Evolutionary conservation across 2,888 invertebrate genomes (phyloP), one percentile per base, ranked within the genome.

Genomic region (Allophyes oxyacanthae): DNA sequence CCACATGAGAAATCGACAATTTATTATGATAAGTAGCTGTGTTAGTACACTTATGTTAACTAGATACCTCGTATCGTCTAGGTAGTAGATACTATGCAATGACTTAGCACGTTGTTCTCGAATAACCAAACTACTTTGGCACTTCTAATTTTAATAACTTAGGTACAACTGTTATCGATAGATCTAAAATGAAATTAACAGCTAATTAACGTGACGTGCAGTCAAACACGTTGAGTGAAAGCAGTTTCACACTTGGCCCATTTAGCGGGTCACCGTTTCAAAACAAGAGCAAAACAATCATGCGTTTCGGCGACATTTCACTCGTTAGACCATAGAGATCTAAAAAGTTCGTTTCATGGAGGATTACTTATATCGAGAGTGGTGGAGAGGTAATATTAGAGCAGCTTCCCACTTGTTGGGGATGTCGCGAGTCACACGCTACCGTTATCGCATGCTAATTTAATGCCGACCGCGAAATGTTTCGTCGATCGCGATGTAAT

Each of bases 371-470:
- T 52, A 58, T 64, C 54, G 67, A 61, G 65, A 76, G 53, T 71
- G 65, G 73, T 66, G 62, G 48, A 65, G 64, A 77, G 72, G 71
- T 80, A n/a, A n/a, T 81, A 82, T 79, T 82, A 79, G 80, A 81
- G 75, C 74, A 69, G 65, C 54, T 67, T 72, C 66, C 58, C 60
- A 58, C 58, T 53, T 57, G 67, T 72, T 77, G 67, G 76, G 74
- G 73, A 76, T 77, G 75, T 62, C 61, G 75, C 63, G 62, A 48
- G 48, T 63, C 66, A 72, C 68, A 68, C 56, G 78, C 83, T 83
- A 90, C 92, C 91, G 91, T 91, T 92, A 91, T 75, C 72, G 84
- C 83, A 89, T 89, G 85, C 86, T 89, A 89, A n/a, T n/a, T n/a
- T n/a, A n/a, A 90, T 90, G 84, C 73, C 80, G 81, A 88, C 88